Evolutionary conservation across 2,888 invertebrate species (phyloP).

Genomic region (Trisateles emortualis): DNA sequence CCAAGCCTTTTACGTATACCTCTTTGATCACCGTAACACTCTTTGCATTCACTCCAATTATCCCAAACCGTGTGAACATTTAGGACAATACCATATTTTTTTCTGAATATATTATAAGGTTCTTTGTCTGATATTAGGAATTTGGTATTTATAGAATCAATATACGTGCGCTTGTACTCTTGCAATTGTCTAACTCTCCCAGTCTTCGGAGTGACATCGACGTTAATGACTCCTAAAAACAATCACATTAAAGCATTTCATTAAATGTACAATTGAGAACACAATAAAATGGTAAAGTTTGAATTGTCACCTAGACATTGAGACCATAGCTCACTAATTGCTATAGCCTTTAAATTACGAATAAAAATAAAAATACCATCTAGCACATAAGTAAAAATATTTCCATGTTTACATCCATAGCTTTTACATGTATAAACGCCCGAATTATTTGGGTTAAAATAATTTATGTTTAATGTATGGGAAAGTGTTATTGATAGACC

Average conservation of each 20-base stretch:
- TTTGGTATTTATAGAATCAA: constrained; percentile 75
- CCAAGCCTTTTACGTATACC: constrained; percentile 74
- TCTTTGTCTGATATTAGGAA: constrained; percentile 71
- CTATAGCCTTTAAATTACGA: too few species aligned
- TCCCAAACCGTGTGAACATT: constrained; percentile 84
- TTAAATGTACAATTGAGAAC: background rate
- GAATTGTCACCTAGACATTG: too few species aligned
- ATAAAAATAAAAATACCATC: too few species aligned
- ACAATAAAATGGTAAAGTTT: too few species aligned
- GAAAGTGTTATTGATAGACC: constrained; percentile 25
- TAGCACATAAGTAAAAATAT: constrained; percentile 28
- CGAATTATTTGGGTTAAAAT: constrained; percentile 44
- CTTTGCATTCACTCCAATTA: constrained; percentile 83
- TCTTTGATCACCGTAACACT: constrained; percentile 65
- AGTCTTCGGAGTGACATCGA: constrained; percentile 17
- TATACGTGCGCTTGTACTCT: constrained; percentile 75
- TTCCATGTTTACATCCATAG: constrained; percentile 12
- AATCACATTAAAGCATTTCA: background rate
- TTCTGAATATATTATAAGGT: constrained; percentile 72
- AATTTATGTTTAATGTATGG: constrained; percentile 42
- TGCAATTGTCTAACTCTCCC: constrained; percentile 67
- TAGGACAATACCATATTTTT: constrained; percentile 67
- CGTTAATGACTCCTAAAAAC: constrained; percentile 21
- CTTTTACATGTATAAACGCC: constrained; percentile 52
- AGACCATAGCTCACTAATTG: too few species aligned